Evolutionary conservation across 2,888 invertebrate species (phyloP), one percentile per base, ranked within the genome.

Genomic region (Drosophila rubida): DNA sequence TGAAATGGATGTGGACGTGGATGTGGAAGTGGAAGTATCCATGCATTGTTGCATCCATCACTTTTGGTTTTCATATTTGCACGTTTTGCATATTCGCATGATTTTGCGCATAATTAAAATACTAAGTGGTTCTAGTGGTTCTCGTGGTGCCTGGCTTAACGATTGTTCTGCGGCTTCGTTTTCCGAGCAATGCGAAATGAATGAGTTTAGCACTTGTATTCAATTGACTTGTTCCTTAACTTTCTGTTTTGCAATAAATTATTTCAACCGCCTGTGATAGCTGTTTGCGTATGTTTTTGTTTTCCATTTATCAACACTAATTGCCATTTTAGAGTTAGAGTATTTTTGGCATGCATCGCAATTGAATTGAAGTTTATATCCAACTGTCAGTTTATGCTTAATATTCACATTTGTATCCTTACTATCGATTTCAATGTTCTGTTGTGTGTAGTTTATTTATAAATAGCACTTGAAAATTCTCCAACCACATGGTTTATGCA

Each of bases 401-500:
- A 41, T n/a, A 32, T 16, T n/a, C 13, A 13, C 30, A 54, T 13
- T 19, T 35, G 27, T 41, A 9, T 35, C 27, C 22, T 23, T 9
- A n/a, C 30, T 27, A 16, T 45, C 14, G 16, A 45, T 22, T 30
- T 30, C 32, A 23, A 55, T 25, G 41, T 46, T 35, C 50, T 46
- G 37, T 39, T 35, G 32, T 54, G 49, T 73, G 30, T n/a, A 16
- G 4, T 11, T 11, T 32, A 44, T 14, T 39, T 41, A 16, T 14
- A 41, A 22, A 54, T 42, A 14, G 59, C 59, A 59, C 59, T 59
- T 44, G 22, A 23, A 42, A 42, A 50, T 45, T 19, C 19, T 8
- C 58, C 23, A 55, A 45, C 55, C 65, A 81, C 76, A 89, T 90
- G 88, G 88, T 88, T 88, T 88, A 88, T 88, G 88, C 88, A 83